Base-by-base conservation (phyloP, 2,113 vertebrate genomes). In the Nannospalax galili region DNA sequence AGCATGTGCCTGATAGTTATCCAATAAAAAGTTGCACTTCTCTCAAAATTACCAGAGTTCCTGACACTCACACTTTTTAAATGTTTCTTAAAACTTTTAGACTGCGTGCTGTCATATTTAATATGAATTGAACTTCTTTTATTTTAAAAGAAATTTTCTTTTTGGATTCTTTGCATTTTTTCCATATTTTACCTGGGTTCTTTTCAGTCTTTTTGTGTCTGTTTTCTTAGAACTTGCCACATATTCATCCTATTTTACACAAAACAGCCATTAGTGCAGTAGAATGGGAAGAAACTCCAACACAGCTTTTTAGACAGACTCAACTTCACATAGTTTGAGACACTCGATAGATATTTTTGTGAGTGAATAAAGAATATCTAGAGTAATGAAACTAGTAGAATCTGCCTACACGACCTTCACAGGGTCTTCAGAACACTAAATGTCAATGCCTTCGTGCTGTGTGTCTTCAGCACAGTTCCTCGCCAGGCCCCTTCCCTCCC, bases 131-230 rank as follows among this genome's bases (percentile, higher is more conserved):
- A 97, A 91, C 42, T 65, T 10, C 60, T 62, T n/a, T 69, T 35
- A 72, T 90, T 93, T 94, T 69, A 67, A 62, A 92, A 94, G 17
- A 64, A 40, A 30, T 42, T 92, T 92, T 78, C 65, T 87, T 96
- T 91, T 77, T 64, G 7, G 81, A 16, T 65, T 92, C 45, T 85
- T 81, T 80, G 22, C 69, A 42, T 45, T 81, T 72, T 26, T 45
- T 56, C 52, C 79, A 37, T 19, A 37, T 75, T 80, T 64, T 48
- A 22, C 84, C 77, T 17, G 12, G 16, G 12, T 91, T 82, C 28
- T 16, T 84, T 48, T 58, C 45, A 10, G 20, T 65, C 10, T 26
- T 80, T 82, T 37, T 70, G 37, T 67, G 60, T 86, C n/a, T 30
- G 1, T 17, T 58, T 52, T 64, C 35, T 52, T 52, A 16, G 32